These are phyloP conservation scores for Globia sparganii DNA, from an alignment of 2,888 invertebrate genomes.

Conservation along the genomic window DNA sequence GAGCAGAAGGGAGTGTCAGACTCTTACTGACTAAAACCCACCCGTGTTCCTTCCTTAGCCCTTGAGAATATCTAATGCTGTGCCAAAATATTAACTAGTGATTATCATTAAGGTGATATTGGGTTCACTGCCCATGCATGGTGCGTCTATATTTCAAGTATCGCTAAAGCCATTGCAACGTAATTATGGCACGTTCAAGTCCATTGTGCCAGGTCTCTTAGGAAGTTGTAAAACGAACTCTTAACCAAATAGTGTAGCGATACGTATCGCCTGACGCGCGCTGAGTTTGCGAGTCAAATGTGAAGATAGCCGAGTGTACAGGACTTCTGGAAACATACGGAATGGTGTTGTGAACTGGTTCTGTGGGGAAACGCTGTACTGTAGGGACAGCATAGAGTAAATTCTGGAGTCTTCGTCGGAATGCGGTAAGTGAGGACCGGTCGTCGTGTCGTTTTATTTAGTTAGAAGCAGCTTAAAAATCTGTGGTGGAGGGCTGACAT, in stretches of 20 bases:
- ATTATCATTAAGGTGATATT: neutral
- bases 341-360: neutral
- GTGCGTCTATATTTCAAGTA: too few species aligned
- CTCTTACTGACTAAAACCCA: too few species aligned
- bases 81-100: too few species aligned
- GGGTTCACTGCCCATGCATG: too few species aligned
- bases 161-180: neutral
- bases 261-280: slow-evolving; percentile 80
- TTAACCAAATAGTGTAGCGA: slow-evolving; percentile 82
- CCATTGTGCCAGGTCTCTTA: slow-evolving; percentile 61
- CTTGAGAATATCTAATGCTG: too few species aligned
- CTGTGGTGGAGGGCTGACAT: neutral
- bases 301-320: slow-evolving; percentile 76
- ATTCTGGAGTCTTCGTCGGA: neutral
- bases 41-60: too few species aligned
- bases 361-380: neutral
- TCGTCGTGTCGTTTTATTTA: neutral
- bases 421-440: neutral
- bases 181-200: neutral
- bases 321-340: slow-evolving; percentile 69
- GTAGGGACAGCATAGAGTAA: too few species aligned
- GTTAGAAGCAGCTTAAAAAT: neutral
- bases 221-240: slow-evolving; percentile 76
- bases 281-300: slow-evolving; percentile 86
- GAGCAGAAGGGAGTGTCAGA: too few species aligned